These are phyloP conservation scores for Peromyscus polionotus DNA, from an alignment of 2,113 vertebrate genomes.

Conservation along the genomic window DNA sequence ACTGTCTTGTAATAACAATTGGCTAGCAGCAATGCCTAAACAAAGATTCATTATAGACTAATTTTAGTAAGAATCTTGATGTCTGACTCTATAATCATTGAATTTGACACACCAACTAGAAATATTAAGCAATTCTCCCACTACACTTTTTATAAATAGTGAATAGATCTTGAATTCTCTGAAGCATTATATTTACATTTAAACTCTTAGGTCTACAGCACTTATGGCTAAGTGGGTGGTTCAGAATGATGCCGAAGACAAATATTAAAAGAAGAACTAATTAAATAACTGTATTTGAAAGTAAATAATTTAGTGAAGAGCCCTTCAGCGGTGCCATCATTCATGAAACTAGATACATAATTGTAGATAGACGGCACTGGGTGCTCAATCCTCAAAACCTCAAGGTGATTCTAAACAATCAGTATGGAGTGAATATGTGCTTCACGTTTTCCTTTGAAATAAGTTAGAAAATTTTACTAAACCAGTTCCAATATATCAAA, in stretches of 20 bases:
- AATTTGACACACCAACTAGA: not conserved
- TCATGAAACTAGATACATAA: conserved; percentile 47
- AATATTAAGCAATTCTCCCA: conserved; percentile 22
- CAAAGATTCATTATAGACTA: conserved; percentile 45
- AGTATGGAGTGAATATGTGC: conserved; percentile 9
- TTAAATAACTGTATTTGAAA: conserved; percentile 69
- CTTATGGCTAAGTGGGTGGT: not conserved
- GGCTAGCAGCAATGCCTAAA: conserved; percentile 59
- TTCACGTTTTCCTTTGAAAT: conserved; percentile 65
- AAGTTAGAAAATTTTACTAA: not conserved
- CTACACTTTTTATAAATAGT: not conserved
- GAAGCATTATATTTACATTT: not conserved
- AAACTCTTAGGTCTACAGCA: not conserved
- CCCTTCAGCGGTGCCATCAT: not conserved
- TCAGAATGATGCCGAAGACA: conserved; percentile 42
- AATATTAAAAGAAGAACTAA: conserved; percentile 66
- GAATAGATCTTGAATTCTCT: not conserved
- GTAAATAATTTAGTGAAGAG: conserved; percentile 65
- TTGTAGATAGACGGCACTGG: not conserved
- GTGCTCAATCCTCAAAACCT: conserved; percentile 49
- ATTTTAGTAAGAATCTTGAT: conserved; percentile 64
- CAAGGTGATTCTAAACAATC: conserved; percentile 27
- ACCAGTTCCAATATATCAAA: not conserved
- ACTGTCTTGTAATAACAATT: conserved; percentile 51
- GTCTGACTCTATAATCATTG: conserved; percentile 13